Evolutionary conservation across 2,888 invertebrate species (phyloP).

Genomic region (Scrobipalpa atriplicella): DNA sequence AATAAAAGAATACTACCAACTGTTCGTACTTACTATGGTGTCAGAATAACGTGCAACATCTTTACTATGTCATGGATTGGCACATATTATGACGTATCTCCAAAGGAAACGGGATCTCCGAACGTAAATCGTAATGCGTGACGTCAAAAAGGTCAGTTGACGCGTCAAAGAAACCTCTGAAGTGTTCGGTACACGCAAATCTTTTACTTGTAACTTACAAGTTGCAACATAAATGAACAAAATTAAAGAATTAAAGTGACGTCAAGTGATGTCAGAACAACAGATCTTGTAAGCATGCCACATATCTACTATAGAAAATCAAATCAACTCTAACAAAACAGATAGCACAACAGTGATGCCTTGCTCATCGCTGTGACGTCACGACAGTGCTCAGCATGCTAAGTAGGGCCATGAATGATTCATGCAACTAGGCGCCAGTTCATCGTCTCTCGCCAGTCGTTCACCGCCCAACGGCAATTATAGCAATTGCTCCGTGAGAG

Average conservation of each 20-base stretch:
- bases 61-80: background rate
- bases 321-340: background rate
- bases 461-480: constrained; percentile 59
- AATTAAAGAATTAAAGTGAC: too few relatives aligned
- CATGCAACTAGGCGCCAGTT: constrained; percentile 45
- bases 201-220: too few relatives aligned
- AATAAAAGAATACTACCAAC: background rate
- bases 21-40: background rate
- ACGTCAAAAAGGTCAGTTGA: background rate
- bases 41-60: background rate
- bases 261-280: too few relatives aligned
- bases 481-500: constrained; percentile 59
- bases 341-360: constrained; percentile 1
- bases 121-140: background rate
- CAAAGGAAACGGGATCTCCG: background rate
- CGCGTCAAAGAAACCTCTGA: background rate
- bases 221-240: too few relatives aligned
- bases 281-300: background rate
- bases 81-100: background rate
- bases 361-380: background rate
- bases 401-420: constrained; percentile 43
- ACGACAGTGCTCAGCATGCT: constrained; percentile 8
- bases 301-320: background rate
- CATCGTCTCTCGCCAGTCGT: constrained; percentile 41
- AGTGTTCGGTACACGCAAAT: background rate